Evolutionary conservation across 1,140 invertebrate genomes (phyloP).

Genomic region (Cydia pomonella): DNA sequence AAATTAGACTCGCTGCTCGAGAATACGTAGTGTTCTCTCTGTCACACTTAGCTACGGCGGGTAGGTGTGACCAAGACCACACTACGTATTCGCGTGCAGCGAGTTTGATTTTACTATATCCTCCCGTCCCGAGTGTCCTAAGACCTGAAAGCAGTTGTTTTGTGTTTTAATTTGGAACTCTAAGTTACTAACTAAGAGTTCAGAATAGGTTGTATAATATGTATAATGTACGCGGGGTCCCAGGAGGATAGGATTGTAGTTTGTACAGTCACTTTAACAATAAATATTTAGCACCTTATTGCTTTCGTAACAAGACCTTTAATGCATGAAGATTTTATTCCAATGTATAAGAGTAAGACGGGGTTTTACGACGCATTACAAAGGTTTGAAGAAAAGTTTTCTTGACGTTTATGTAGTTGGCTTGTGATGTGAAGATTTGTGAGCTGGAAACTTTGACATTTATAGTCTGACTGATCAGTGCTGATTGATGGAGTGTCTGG

Average conservation of each 20-base stretch:
- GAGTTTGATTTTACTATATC: too few relatives aligned
- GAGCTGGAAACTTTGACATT: background rate
- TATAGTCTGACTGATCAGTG: background rate
- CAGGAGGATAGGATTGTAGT: background rate
- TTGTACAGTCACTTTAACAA: background rate
- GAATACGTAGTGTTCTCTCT: too few relatives aligned
- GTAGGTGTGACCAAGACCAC: too few relatives aligned
- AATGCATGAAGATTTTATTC: background rate
- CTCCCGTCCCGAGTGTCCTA: too few relatives aligned
- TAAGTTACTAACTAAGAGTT: too few relatives aligned
- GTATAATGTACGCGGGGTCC: too few relatives aligned
- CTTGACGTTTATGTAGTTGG: background rate
- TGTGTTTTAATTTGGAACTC: too few relatives aligned
- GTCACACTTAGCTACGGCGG: too few relatives aligned
- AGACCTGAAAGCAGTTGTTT: too few relatives aligned
- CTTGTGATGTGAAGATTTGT: slow-evolving; percentile 9
- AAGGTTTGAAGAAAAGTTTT: background rate
- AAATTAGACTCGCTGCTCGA: too few relatives aligned
- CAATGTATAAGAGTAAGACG: background rate
- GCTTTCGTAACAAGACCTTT: background rate
- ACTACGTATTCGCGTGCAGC: too few relatives aligned
- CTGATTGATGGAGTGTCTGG: background rate
- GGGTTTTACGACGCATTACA: slow-evolving; percentile 3
- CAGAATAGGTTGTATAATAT: too few relatives aligned
- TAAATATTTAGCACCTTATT: background rate